These are phyloP conservation scores for Amiota minor DNA, from an alignment of 2,888 invertebrate species.

Conservation along the genomic window DNA sequence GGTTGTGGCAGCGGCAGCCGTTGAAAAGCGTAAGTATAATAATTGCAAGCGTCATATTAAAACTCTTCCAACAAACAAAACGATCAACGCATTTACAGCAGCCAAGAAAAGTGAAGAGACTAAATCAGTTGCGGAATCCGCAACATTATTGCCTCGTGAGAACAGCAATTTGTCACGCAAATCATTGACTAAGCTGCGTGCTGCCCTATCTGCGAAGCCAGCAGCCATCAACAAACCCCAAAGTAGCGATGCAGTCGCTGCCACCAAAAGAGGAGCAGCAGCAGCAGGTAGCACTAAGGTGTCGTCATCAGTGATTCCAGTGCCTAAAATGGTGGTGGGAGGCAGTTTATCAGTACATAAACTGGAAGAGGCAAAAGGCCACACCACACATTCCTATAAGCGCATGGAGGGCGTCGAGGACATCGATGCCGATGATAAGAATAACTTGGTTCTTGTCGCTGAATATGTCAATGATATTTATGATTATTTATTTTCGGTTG, in stretches of 20 bases:
- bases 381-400: slow-evolving; percentile 50
- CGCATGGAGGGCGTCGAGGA: slow-evolving; percentile 76
- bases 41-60: not conserved
- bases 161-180: slow-evolving; percentile 70
- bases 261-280: slow-evolving; percentile 17
- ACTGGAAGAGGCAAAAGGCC: slow-evolving; percentile 30
- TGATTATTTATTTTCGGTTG: slow-evolving; percentile 84
- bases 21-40: slow-evolving; percentile 47
- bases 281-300: slow-evolving; percentile 4
- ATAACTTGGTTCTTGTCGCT: slow-evolving; percentile 85
- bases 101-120: not conserved
- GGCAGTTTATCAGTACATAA: not conserved
- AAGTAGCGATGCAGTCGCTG: slow-evolving; percentile 34
- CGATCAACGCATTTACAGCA: slow-evolving; percentile 30
- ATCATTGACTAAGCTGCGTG: slow-evolving; percentile 68
- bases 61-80: slow-evolving; percentile 5
- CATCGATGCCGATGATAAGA: slow-evolving; percentile 83
- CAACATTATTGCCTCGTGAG: slow-evolving; percentile 64
- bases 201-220: slow-evolving; percentile 59
- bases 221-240: not conserved
- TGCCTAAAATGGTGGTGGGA: slow-evolving; percentile 18
- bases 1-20: slow-evolving; percentile 31
- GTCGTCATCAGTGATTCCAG: not conserved
- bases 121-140: not conserved
- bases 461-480: slow-evolving; percentile 94